Percentiles rank a stretch among this genome's conserved stretches.
These are phyloP conservation scores for Periophthalmus modestus DNA, from an alignment of 2,113 vertebrate species.

Conservation along the genomic window DNA sequence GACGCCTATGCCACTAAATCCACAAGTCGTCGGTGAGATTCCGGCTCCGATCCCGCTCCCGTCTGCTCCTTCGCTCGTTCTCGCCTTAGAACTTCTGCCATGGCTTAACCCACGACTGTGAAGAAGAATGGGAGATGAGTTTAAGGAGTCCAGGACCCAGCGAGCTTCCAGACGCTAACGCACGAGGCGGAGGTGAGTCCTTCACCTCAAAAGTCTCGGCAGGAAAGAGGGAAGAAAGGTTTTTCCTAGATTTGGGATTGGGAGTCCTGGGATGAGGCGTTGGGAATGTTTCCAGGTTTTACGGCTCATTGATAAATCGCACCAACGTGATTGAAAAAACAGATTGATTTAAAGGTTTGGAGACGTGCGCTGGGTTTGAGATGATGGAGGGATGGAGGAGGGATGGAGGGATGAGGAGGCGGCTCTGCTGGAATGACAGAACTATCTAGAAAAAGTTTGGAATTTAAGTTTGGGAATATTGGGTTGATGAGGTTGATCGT, in stretches of 20 bases:
- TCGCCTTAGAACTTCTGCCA: conserved; percentile 67
- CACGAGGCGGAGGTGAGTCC: conserved; percentile 74
- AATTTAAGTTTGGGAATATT: background rate
- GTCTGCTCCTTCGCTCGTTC: background rate
- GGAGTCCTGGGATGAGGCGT: conserved; percentile 39
- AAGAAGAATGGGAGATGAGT: conserved; percentile 55
- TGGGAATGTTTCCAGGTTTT: conserved; percentile 28
- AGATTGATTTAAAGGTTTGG: conserved; percentile 26
- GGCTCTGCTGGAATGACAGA: conserved; percentile 22
- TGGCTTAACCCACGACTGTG: conserved; percentile 55
- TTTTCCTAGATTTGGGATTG: conserved; percentile 35
- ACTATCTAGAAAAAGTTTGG: conserved; percentile 53
- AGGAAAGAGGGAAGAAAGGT: conserved; percentile 7
- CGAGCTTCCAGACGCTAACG: conserved; percentile 67
- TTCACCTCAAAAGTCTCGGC: conserved; percentile 44
- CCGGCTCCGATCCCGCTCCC: conserved; percentile 31
- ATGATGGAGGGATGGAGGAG: background rate
- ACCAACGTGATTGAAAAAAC: conserved; percentile 25
- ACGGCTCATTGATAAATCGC: conserved; percentile 21
- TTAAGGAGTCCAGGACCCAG: conserved; percentile 56
- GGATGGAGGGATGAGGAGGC: background rate
- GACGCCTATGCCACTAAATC: conserved; percentile 61
- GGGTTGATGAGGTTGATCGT: too few species aligned
- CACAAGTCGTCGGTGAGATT: conserved; percentile 58
- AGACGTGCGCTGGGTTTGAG: conserved; percentile 15